Base-by-base conservation (phyloP, 1,140 invertebrate species). In the Pemphigus obesinymphae region DNA sequence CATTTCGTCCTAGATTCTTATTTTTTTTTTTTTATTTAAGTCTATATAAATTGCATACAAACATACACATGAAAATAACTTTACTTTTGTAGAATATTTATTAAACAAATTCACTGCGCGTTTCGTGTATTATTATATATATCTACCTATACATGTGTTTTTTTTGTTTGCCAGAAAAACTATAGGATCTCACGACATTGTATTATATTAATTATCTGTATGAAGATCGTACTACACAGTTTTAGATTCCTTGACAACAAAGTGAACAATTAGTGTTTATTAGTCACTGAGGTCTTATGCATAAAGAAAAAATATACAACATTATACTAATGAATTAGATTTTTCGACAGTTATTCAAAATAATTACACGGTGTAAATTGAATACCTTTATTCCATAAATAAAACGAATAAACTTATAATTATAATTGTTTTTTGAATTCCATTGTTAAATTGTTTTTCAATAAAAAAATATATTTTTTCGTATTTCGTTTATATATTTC, bases 161-260 rank as follows among this genome's bases (percentile, higher is more conserved):
- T 66, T 37, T 66, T 66, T 66, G 34, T 66, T 66, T 66, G 10
- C 63, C 11, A 66, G 31, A n/a, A n/a, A 66, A 40, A 66, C 63
- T n/a, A 66, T 10, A 37, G 17, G 34, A 66, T 66, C 31, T 66
- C 34, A 66, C 34, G 63, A 66, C 63, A 37, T 66, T 66, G 20
- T 11, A 11, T 15, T 66, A 66, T 15, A 40, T 37, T 23, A n/a
- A 66, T 66, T 66, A 31, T 31, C 26, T 8, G 58, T 61, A 61
- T 26, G 37, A 70, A 45, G n/a, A 70, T 70, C 68, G 40, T 70
- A 40, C 37, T 20, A 23, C 40, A 43, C 23, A 26, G 43, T 23
- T 70, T 37, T 43, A 70, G 40, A 70, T 45, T 70, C 68, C 43
- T 43, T 6, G 6, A 45, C 68, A 26, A 70, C 40, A 45, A 70